These are phyloP conservation scores for Lacerta agilis DNA, from an alignment of 2,797 vertebrate genomes.

Conservation along the genomic window DNA sequence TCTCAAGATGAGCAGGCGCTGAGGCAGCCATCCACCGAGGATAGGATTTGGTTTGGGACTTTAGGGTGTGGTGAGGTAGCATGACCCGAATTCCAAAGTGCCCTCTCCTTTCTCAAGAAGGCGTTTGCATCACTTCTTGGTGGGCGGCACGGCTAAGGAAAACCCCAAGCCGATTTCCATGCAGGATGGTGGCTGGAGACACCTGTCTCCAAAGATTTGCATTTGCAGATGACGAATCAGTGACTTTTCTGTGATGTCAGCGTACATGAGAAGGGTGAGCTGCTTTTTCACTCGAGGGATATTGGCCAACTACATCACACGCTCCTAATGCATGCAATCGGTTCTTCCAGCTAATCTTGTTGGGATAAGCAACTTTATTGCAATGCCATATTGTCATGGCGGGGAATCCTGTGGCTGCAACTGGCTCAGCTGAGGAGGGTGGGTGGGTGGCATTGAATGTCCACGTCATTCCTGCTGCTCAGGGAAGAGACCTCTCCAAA, in stretches of 20 bases:
- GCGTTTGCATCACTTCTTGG: background rate
- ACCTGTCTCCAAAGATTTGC: constrained; percentile 13
- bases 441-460: background rate
- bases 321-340: background rate
- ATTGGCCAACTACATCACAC: background rate
- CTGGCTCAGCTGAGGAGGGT: background rate
- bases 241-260: background rate
- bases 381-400: too few relatives aligned
- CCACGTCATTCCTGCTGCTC: background rate
- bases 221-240: background rate
- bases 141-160: background rate
- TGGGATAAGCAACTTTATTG: background rate
- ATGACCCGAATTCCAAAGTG: background rate
- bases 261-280: background rate
- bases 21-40: background rate
- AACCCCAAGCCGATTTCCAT: background rate
- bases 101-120: background rate
- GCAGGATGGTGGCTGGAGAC: background rate
- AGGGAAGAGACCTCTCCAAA: background rate
- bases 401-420: background rate
- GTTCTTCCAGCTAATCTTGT: background rate
- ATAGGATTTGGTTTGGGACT: background rate
- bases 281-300: background rate
- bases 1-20: too few relatives aligned
- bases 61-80: background rate